These are phyloP conservation scores for Stomorhina lunata DNA, from an alignment of 2,888 invertebrate genomes.

Conservation along the genomic window DNA sequence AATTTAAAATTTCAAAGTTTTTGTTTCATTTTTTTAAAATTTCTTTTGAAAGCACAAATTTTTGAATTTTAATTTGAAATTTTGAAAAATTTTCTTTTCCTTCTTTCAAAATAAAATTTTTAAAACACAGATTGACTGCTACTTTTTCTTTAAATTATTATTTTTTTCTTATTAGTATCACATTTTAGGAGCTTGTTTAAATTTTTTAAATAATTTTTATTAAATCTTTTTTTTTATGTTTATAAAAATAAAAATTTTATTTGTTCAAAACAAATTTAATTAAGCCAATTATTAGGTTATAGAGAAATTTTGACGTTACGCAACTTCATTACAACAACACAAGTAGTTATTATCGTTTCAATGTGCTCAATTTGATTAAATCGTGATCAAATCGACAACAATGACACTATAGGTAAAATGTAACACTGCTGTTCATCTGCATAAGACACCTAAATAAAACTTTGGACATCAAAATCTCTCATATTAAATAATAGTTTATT, in stretches of 20 bases:
- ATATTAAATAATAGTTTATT: no score
- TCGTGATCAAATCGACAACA: no score
- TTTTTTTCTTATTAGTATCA: constrained; percentile 39
- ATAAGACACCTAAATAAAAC: no score
- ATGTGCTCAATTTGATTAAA: no score
- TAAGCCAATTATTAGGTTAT: not conserved
- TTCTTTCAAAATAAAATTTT: not conserved
- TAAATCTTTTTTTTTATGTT: not conserved
- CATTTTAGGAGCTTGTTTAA: constrained; percentile 59
- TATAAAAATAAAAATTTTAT: constrained; percentile 21
- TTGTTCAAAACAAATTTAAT: not conserved
- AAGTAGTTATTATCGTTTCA: no score
- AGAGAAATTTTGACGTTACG: no score
- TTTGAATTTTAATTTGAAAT: constrained; percentile 17
- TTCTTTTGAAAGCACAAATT: constrained; percentile 17
- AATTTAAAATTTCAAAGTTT: constrained; percentile 38
- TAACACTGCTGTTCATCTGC: no score
- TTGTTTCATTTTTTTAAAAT: not conserved
- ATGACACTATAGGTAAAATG: no score
- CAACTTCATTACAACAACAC: no score
- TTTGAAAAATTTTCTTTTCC: not conserved
- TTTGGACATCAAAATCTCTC: no score
- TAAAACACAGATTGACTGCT: constrained; percentile 59
- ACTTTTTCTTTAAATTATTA: not conserved
- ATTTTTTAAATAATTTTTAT: not conserved